Percentiles rank a stretch among this genome's conserved stretches.
These are phyloP conservation scores for Zaprionus inermis DNA, from an alignment of 1,140 invertebrate genomes.

Conservation along the genomic window DNA sequence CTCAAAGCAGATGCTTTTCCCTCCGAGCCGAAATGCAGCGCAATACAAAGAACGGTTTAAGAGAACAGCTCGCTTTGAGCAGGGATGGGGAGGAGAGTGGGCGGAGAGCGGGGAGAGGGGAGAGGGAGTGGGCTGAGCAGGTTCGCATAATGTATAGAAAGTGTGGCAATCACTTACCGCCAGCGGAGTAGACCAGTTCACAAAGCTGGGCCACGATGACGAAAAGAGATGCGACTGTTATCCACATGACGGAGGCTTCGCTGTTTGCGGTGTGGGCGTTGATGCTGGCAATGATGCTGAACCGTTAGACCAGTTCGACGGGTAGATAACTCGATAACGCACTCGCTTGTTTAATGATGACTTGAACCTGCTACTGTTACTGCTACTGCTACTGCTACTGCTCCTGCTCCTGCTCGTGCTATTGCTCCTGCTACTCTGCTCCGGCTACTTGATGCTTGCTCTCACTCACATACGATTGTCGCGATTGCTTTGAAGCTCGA, in stretches of 20 bases:
- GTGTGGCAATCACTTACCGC: slow-evolving; percentile 57
- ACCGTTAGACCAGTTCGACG: background rate
- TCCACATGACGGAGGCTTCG: slow-evolving; percentile 69
- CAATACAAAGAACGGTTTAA: background rate
- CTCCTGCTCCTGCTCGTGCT: background rate
- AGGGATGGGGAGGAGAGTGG: background rate
- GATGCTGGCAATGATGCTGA: background rate
- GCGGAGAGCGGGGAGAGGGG: too few species aligned
- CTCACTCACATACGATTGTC: slow-evolving; percentile 54
- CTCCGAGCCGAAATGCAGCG: background rate
- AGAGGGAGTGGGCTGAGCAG: background rate
- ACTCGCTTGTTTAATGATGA: background rate
- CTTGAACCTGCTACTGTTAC: background rate
- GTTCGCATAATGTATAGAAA: background rate
- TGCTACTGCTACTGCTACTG: background rate
- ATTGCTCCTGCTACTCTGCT: background rate
- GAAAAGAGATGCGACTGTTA: slow-evolving; percentile 45
- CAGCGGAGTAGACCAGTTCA: slow-evolving; percentile 59
- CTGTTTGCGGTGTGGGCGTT: slow-evolving; percentile 11
- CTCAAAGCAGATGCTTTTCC: slow-evolving; percentile 1
- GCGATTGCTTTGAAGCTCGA: slow-evolving; percentile 40
- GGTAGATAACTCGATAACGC: background rate
- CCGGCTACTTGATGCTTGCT: background rate
- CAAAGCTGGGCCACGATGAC: slow-evolving; percentile 64
- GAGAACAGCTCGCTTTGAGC: background rate